Base-by-base conservation (phyloP, 2,113 vertebrate genomes). In the Globicephala melas region DNA sequence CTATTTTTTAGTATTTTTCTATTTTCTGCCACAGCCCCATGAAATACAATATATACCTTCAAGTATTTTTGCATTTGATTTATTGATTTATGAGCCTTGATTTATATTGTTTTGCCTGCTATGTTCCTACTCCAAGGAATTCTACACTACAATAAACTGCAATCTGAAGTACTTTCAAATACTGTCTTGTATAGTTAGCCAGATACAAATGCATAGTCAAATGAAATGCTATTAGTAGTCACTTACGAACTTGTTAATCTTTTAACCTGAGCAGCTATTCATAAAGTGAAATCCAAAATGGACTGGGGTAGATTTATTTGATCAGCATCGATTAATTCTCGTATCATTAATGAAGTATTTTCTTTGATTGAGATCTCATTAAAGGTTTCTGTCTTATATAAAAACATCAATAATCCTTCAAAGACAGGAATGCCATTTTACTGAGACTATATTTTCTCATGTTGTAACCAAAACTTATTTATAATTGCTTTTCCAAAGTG, bases 251-350 rank as follows among this genome's bases (percentile, higher is more conserved):
- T 97, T 98, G 96, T 97, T 98, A 98, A 97, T 98, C 95, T 97
- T 98, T 93, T 93, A 97, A 98, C 96, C 94, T 95, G 84, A 80
- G 96, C 83, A 96, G 95, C 92, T 97, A 98, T 91, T 95, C 85
- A 91, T 93, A 97, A 98, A 97, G 91, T 97, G 67, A 98, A 98
- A 98, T 95, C 44, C 94, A 97, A 97, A 98, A 96, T 97, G 91
- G 93, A 98, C 94, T 90, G 89, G 88, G 97, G 97, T 96, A 98
- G 98, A 99, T 99, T 99, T 99, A 99, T 99, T 99, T 99, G 98
- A 98, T 98, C 99, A 99, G 98, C 98, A 99, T 99, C 98, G 99
- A 99, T 98, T 97, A 99, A 98, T 98, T 98, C 99, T 99, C 99
- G 98, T 98, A 98, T 98, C 95, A 98, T 99, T 99, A 98, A 95